Conservation (phyloP, 1,140 invertebrate species). For the Steinernema feltiae region DNA sequence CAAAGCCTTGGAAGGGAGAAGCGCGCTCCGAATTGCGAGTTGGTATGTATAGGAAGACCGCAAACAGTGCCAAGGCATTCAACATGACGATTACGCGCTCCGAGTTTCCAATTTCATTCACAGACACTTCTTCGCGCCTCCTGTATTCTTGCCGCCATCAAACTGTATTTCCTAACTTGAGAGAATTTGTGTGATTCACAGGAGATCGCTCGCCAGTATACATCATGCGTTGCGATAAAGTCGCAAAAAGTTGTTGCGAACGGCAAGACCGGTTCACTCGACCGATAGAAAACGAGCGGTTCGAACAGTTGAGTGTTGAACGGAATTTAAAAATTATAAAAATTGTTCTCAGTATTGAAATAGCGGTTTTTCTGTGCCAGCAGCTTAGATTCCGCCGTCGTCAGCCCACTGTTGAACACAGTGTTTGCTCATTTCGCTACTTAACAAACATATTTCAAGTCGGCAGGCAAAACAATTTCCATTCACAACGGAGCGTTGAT, state of each 20-base stretch:
- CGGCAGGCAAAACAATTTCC: background rate
- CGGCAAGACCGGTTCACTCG: too few species aligned
- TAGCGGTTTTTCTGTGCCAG: background rate
- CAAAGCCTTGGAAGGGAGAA: background rate
- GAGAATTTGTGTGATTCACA: background rate
- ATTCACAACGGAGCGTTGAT: background rate
- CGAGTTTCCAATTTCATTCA: background rate
- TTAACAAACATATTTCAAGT: constrained; percentile 12
- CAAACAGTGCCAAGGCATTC: background rate
- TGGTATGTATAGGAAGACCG: background rate
- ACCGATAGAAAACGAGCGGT: too few species aligned
- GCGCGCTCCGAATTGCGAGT: background rate
- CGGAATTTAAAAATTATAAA: background rate
- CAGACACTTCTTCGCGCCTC: background rate
- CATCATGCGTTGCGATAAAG: too few species aligned
- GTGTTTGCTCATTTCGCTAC: constrained; percentile 4
- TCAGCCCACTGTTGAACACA: background rate
- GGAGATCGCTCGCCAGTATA: too few species aligned
- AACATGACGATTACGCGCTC: background rate
- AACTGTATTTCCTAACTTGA: background rate
- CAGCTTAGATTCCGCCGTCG: background rate
- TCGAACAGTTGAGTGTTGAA: background rate
- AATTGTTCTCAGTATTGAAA: background rate
- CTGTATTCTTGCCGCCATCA: background rate
- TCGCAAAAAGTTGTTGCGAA: too few species aligned